phyloP scores from a whole-genome alignment of 2,113 vertebrate species.

The Leptobrachium leishanense region DNA sequence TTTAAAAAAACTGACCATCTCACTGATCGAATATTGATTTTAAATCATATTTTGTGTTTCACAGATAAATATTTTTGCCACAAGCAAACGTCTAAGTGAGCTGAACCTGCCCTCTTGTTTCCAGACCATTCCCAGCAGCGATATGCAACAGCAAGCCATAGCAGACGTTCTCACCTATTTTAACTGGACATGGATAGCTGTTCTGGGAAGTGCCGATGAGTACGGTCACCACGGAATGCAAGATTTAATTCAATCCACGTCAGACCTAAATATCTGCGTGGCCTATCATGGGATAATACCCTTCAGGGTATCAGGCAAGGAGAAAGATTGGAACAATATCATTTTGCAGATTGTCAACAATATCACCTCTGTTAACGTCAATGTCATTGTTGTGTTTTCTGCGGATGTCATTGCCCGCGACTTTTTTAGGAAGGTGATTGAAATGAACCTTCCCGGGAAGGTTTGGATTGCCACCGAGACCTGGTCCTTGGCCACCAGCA shows the following conservation, averaged over 20 bases:
- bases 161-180: conserved; percentile 67
- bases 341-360: conserved; percentile 63
- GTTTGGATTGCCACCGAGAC: conserved; percentile 83
- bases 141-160: conserved; percentile 73
- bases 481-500: conserved; percentile 66
- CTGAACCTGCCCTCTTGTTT: conserved; percentile 70
- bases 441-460: conserved; percentile 62
- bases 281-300: conserved; percentile 77
- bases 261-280: conserved; percentile 63
- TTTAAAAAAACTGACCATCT: too few species aligned
- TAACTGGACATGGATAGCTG: conserved; percentile 76
- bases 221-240: conserved; percentile 72
- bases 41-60: neutral
- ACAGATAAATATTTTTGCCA: conserved; percentile 78
- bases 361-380: conserved; percentile 64
- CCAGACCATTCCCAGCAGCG: conserved; percentile 73
- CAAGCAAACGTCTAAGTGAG: conserved; percentile 70
- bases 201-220: conserved; percentile 71
- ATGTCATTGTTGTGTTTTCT: conserved; percentile 72
- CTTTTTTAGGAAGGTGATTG: conserved; percentile 67
- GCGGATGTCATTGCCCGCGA: conserved; percentile 59
- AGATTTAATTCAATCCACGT: conserved; percentile 59
- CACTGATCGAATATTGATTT: too few species aligned
- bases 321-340: neutral
- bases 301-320: neutral